A percentile compares a stretch with the other conserved stretches of the same genome.
Evolutionary conservation across 2,797 vertebrate species (phyloP).

Genomic region (Rhodeus uyekii): DNA sequence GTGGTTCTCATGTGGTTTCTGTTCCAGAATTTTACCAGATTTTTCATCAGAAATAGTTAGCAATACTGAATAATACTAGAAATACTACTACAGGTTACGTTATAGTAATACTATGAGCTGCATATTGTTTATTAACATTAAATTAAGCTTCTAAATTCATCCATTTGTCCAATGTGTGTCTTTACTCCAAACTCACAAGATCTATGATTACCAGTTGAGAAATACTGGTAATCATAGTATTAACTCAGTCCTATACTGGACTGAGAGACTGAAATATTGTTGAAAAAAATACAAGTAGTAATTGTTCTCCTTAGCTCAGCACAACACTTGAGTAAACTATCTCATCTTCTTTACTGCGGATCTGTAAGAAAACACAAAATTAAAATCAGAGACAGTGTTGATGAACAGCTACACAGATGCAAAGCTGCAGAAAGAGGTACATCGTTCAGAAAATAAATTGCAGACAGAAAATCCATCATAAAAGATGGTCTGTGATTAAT

Average conservation of each 20-base stretch:
- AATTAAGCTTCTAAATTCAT: neutral
- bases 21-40: neutral
- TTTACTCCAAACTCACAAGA: no score
- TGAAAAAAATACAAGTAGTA: neutral
- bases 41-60: neutral
- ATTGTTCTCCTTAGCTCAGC: neutral
- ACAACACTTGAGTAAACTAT: neutral
- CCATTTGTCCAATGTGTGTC: neutral
- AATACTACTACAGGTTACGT: neutral
- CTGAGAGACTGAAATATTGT: neutral
- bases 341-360: rapidly evolving
- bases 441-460: neutral
- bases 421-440: neutral
- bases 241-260: no score
- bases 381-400: neutral
- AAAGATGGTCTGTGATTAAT: neutral
- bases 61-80: neutral
- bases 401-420: neutral
- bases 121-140: neutral
- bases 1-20: neutral
- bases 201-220: neutral
- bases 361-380: neutral
- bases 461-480: neutral
- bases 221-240: no score
- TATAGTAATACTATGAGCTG: neutral